Evolutionary conservation across 2,797 vertebrate genomes (phyloP), one percentile per base, ranked within the genome.

Genomic region (Miichthys miiuy): DNA sequence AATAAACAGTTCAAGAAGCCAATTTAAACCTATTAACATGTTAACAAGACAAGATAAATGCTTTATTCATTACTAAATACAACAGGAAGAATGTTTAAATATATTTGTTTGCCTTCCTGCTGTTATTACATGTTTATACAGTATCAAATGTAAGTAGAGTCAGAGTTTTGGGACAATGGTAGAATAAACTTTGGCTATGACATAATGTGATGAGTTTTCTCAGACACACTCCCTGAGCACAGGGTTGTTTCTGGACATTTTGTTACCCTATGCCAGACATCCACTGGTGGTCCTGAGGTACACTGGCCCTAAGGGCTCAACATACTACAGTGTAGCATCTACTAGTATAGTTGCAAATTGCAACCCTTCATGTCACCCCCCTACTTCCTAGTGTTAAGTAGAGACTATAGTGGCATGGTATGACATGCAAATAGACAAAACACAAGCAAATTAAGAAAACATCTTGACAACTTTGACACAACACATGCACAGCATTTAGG

Each of bases 11-110:
- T 2, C 4, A 62, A 20, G 42, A 78, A 73, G 88, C 86, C 87
- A 89, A 82, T 56, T 73, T 23, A 87, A 90, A 84, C 64, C 23
- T 77, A 70, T 57, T 77, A 71, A 74, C 56, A 76, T 72, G 18
- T 69, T 84, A 81, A 77, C 44, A 69, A 80, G 75, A 72, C 42
- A 67, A 81, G 52, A 75, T 69, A 63, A 77, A 80, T 79, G 5
- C 13, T 50, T 68, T 69, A 67, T 57, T 71, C 30, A 85, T 85
- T 62, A 54, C 52, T 66, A 60, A 66, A 87, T 56, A 55, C 0
- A 52, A 66, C 72, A 68, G n/a, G 27, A 64, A 67, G 64, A 61
- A 82, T 34, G 30, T 74, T 85, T 56, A 54, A 84, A 77, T 60
- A 58, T 27, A 80, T 69, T 64, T 8, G 3, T 68, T 66, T 67